Evolutionary conservation across 2,113 vertebrate species (phyloP), one percentile per base, ranked within the genome.

Genomic region (Ammospiza nelsoni): DNA sequence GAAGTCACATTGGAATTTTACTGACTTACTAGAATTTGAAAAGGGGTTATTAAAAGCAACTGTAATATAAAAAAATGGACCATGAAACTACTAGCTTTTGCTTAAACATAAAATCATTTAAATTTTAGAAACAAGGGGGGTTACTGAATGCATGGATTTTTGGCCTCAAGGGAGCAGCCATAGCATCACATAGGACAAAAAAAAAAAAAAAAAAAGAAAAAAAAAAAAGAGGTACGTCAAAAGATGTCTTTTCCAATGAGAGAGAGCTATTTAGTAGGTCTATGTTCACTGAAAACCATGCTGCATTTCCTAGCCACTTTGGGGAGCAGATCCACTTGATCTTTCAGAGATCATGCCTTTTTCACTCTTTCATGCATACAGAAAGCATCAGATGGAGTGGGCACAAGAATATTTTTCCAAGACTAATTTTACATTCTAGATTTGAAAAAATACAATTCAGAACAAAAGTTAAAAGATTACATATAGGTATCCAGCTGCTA

Each of bases 341-440:
- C 46, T 73, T 74, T 49, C 54, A 74, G 46, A 41, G 13, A 25
- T 18, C 3, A 49, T 17, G 8, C 16, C 5, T 52, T 43, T 90
- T 66, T 39, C 25, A 39, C n/a, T 43, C 10, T 21, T 85, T 12
- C 39, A 12, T 11, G 24, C 0, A 2, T 33, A 41, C 27, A 39
- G n/a, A 62, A 77, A 85, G 9, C 10, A 2, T 21, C 20, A 57
- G n/a, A 18, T 6, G 10, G 12, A 92, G 33, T 0, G 0, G 33
- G 25, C 19, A 63, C 6, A 59, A 28, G 39, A 86, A 18, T 43
- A 43, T 35, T 59, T 12, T 6, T 35, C 65, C 39, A 66, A 43
- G 35, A 59, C 3, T 9, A 75, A 52, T 6, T 81, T 62, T 52
- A 21, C 19, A 49, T 33, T n/a, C 23, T 5, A 58, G 54, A 77